phyloP scores from a whole-genome alignment of 2,113 vertebrate genomes.

The Phalacrocorax brasilianus region DNA sequence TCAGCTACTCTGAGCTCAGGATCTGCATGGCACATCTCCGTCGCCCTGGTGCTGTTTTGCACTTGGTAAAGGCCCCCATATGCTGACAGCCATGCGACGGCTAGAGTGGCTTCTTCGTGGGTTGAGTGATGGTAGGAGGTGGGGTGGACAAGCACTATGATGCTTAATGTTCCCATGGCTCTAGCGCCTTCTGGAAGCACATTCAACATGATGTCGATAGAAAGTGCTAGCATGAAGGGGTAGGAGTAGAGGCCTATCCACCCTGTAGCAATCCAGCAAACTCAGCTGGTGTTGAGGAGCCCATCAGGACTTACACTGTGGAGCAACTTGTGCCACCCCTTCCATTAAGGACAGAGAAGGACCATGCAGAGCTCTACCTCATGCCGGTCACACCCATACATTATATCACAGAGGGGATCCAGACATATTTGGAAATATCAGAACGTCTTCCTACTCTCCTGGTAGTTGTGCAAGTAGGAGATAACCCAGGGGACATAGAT shows the following conservation, averaged over 20 bases:
- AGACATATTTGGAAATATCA: background rate
- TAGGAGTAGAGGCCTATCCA: background rate
- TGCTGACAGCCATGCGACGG: background rate
- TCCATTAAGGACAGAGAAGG: background rate
- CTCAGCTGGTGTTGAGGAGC: background rate
- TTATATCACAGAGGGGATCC: background rate
- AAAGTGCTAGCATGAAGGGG: background rate
- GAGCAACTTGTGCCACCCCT: background rate
- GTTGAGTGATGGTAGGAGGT: background rate
- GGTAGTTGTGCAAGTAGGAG: background rate
- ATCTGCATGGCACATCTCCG: fast-evolving
- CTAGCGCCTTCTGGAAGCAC: background rate
- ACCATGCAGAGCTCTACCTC: background rate
- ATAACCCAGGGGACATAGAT: background rate
- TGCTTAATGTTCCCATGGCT: background rate
- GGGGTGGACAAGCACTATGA: background rate
- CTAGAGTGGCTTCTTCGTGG: background rate
- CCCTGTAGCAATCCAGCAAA: background rate
- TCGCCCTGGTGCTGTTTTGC: background rate
- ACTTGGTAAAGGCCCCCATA: background rate
- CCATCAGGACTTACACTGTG: background rate
- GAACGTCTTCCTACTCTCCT: background rate
- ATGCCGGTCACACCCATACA: background rate
- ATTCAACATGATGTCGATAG: too few species aligned
- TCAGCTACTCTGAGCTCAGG: fast-evolving